Percentiles rank a stretch among this genome's conserved stretches.
These are phyloP conservation scores for Tricholaema leucomelas DNA, from an alignment of 2,113 vertebrate genomes.

Conservation along the genomic window DNA sequence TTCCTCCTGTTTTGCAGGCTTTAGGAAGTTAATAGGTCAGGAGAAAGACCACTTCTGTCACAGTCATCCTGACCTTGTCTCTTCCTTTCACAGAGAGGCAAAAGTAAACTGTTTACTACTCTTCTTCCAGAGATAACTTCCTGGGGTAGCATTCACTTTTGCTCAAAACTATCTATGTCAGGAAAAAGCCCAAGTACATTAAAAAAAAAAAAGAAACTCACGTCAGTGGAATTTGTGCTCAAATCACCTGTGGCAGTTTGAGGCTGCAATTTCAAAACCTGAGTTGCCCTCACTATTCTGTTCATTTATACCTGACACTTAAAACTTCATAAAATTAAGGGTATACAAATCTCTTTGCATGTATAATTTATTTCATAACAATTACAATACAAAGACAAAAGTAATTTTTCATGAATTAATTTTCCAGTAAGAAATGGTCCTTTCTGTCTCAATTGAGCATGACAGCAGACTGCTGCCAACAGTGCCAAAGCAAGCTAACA, in stretches of 20 bases:
- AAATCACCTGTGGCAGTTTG: background rate
- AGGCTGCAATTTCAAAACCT: background rate
- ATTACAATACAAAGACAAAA: slow-evolving; percentile 2
- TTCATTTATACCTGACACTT: slow-evolving; percentile 5
- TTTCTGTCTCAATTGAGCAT: slow-evolving; percentile 46
- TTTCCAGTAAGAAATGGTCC: slow-evolving; percentile 10
- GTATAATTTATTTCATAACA: slow-evolving; percentile 30
- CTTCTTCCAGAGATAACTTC: background rate
- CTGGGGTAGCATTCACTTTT: background rate
- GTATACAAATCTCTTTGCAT: background rate
- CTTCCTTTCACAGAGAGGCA: background rate
- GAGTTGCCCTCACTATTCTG: background rate
- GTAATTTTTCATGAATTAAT: slow-evolving; percentile 11
- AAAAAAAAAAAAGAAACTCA: background rate
- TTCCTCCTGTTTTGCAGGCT: background rate
- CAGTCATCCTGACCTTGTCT: background rate
- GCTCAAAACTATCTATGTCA: background rate
- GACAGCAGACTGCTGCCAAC: slow-evolving; percentile 36
- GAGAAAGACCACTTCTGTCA: background rate
- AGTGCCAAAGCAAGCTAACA: slow-evolving; percentile 11
- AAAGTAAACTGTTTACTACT: background rate
- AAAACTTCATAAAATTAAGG: slow-evolving; percentile 3
- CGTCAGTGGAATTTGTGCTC: background rate
- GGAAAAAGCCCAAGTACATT: background rate
- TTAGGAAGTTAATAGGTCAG: background rate